These are phyloP conservation scores for Ceratothoa steindachneri DNA, from an alignment of 2,888 invertebrate species.

Conservation along the genomic window DNA sequence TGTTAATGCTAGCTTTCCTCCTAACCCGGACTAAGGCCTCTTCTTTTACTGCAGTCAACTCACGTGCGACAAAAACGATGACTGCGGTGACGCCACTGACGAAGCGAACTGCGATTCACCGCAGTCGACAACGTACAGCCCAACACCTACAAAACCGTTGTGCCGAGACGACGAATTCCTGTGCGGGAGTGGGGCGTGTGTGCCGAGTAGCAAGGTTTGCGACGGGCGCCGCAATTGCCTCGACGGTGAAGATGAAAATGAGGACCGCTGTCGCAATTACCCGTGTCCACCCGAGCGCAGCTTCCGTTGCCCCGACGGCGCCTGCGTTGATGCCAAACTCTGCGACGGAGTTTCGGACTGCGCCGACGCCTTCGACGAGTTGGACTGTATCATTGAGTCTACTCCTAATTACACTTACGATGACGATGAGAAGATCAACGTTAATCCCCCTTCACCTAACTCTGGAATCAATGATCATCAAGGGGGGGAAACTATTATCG, in stretches of 20 bases:
- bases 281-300: slow-evolving; percentile 49
- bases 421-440: neutral
- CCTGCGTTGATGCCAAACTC: slow-evolving; percentile 57
- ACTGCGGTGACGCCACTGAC: slow-evolving; percentile 39
- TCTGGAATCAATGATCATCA: too few species aligned
- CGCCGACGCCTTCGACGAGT: slow-evolving; percentile 55
- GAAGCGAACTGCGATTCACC: slow-evolving; percentile 22
- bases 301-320: slow-evolving; percentile 63
- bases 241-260: slow-evolving; percentile 62
- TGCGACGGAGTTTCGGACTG: slow-evolving; percentile 61
- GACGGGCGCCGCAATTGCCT: slow-evolving; percentile 57
- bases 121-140: neutral
- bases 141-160: neutral
- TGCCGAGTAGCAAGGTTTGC: slow-evolving; percentile 23
- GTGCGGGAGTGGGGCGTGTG: slow-evolving; percentile 36
- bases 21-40: too few species aligned
- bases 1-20: too few species aligned
- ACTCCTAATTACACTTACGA: neutral
- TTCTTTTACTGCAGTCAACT: slow-evolving; percentile 32
- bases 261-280: slow-evolving; percentile 53
- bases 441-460: too few species aligned
- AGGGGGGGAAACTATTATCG: too few species aligned
- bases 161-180: slow-evolving; percentile 24
- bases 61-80: slow-evolving; percentile 25
- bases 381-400: too few species aligned